Conservation (phyloP, 1,140 invertebrate species). For the Atta texana region DNA sequence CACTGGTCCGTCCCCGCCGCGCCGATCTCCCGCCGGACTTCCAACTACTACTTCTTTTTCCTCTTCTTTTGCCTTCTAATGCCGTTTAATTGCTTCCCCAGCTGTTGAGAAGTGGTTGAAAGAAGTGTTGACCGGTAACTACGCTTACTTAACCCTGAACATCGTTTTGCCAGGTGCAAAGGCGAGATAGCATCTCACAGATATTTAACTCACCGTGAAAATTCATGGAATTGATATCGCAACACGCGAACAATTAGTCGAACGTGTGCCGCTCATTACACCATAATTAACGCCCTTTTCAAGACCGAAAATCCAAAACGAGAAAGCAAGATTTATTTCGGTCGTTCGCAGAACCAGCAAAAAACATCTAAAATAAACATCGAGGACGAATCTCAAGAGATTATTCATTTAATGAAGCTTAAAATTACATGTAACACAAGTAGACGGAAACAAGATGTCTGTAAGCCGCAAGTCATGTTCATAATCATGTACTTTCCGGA, state of each 20-base stretch:
- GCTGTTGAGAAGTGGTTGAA: constrained; percentile 68
- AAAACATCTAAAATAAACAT: not conserved
- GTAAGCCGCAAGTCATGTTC: constrained; percentile 46
- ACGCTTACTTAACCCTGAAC: constrained; percentile 73
- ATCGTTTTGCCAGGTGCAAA: constrained; percentile 70
- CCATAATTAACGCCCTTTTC: not conserved
- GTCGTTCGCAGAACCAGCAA: not conserved
- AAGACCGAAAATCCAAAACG: not conserved
- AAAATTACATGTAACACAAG: constrained; percentile 7
- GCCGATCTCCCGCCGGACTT: constrained; percentile 77
- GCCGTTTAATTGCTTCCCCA: constrained; percentile 72
- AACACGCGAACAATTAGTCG: constrained; percentile 14
- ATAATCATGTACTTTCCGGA: constrained; percentile 22
- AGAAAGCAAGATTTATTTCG: constrained; percentile 3
- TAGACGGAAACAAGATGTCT: not conserved
- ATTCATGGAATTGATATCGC: constrained; percentile 51
- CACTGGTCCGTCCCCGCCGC: constrained; percentile 33
- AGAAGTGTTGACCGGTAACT: constrained; percentile 65
- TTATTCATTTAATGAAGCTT: constrained; percentile 17
- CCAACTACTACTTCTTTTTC: constrained; percentile 65
- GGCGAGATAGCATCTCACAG: constrained; percentile 63
- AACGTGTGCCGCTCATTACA: constrained; percentile 8
- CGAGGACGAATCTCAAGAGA: not conserved
- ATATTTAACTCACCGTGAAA: constrained; percentile 50
- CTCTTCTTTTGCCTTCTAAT: constrained; percentile 61